phyloP scores from a whole-genome alignment of 2,888 invertebrate genomes.

The Nemurella pictetii region DNA sequence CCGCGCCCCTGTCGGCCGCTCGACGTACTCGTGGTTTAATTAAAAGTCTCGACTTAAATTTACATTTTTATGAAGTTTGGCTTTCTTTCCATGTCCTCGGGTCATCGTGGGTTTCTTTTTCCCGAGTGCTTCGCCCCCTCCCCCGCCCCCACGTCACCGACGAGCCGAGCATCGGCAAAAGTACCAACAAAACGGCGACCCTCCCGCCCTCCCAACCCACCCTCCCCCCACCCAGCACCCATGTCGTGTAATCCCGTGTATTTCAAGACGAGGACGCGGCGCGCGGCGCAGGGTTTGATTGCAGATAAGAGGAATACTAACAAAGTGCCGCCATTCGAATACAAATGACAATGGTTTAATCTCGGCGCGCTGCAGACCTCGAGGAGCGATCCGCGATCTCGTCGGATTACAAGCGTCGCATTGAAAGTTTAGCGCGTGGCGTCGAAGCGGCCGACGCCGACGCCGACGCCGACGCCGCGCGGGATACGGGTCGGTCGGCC shows the following conservation, averaged over 20 bases:
- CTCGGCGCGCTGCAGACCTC: background rate
- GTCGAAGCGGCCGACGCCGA: background rate
- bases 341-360: constrained; percentile 29
- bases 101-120: background rate
- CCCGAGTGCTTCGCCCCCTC: background rate
- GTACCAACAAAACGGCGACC: background rate
- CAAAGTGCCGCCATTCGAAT: constrained; percentile 22
- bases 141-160: background rate
- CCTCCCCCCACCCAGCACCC: background rate
- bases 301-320: constrained; percentile 26
- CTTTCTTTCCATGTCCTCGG: background rate
- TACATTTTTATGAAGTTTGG: background rate
- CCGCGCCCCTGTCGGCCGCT: background rate
- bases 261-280: background rate
- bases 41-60: background rate
- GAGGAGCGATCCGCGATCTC: constrained; percentile 4
- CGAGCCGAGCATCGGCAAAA: background rate
- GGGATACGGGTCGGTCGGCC: background rate
- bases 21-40: background rate
- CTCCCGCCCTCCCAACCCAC: no score
- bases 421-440: background rate
- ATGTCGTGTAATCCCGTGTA: background rate
- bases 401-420: background rate
- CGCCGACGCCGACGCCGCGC: background rate
- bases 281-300: constrained; percentile 1